Evolutionary conservation across 1,140 invertebrate species (phyloP), one percentile per base, ranked within the genome.

Genomic region (Habropoda laboriosa): DNA sequence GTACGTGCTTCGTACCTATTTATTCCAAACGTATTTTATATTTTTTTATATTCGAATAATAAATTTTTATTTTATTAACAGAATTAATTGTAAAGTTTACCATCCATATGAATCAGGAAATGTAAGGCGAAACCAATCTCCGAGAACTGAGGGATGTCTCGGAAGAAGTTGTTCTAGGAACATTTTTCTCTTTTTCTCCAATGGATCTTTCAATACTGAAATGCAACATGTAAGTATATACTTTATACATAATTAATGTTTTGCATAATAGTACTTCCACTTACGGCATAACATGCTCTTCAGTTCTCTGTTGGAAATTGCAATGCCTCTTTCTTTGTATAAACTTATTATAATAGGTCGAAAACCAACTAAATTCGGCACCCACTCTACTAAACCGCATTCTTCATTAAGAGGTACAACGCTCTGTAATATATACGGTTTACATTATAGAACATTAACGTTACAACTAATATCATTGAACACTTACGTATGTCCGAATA

Each of bases 371-470:
- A 99, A 94, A 93, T 99, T 97, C 0, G 96, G 96, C 30, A 99
- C 95, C 98, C 98, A 99, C 92, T 99, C 98, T 57, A 99, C 96
- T 21, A 99, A 91, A 0, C 99, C 99, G 91, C 98, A 98, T 87
- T 98, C 96, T 92, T 99, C 98, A 88, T 98, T 98, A 30, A 99
- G 93, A 0, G 98, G 98, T n/a, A 98, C 94, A 8, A 99, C 98
- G 78, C 96, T 94, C 94, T 95, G 3, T 12, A 86, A 86, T 66
- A 47, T 57, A 80, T 51, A 83, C 71, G 75, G 64, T 61, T 30
- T 7, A 47, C 30, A 60, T 27, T 40, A 24, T 57, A 13, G 70
- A 6, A 78, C 55, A 60, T 57, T 67, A 60, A 67, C 61, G 32
- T 53, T 45, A 8, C 45, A 16, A 75, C 3, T 51, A 57, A 82